Conservation (phyloP, 1,140 invertebrate genomes). For the Atta texana region DNA sequence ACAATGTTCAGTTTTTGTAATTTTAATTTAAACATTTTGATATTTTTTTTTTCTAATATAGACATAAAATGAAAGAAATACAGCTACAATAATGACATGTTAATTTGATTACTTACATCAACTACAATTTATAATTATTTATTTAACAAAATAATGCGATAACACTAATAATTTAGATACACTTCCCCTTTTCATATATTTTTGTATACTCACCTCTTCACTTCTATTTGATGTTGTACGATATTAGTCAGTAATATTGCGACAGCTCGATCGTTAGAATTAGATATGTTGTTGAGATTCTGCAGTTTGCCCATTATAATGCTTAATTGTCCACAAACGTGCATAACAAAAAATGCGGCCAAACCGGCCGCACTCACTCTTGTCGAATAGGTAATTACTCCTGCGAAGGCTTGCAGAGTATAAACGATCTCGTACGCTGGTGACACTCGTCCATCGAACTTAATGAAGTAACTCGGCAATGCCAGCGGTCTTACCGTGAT, state of each 20-base stretch:
- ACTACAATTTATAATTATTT: background rate
- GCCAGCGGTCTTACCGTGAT: constrained; percentile 63
- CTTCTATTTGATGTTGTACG: constrained; percentile 60
- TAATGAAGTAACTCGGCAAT: constrained; percentile 56
- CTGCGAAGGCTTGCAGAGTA: constrained; percentile 58
- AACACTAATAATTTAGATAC: background rate
- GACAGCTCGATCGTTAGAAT: background rate
- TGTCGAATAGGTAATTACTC: constrained; percentile 62
- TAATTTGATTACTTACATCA: background rate
- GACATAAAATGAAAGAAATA: background rate
- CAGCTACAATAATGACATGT: background rate
- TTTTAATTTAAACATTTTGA: background rate
- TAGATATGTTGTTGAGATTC: background rate
- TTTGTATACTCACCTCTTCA: constrained; percentile 42
- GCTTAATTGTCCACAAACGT: constrained; percentile 66
- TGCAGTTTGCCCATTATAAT: constrained; percentile 63
- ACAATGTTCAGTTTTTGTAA: background rate
- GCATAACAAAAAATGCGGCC: constrained; percentile 63
- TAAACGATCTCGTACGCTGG: constrained; percentile 73
- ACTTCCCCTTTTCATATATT: background rate
- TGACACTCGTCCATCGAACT: constrained; percentile 50
- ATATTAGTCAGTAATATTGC: constrained; percentile 34
- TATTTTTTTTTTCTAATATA: background rate
- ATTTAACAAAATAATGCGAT: background rate
- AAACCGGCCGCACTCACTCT: constrained; percentile 55